phyloP scores from a whole-genome alignment of 1,140 invertebrate genomes.

The Hestina assimilis region DNA sequence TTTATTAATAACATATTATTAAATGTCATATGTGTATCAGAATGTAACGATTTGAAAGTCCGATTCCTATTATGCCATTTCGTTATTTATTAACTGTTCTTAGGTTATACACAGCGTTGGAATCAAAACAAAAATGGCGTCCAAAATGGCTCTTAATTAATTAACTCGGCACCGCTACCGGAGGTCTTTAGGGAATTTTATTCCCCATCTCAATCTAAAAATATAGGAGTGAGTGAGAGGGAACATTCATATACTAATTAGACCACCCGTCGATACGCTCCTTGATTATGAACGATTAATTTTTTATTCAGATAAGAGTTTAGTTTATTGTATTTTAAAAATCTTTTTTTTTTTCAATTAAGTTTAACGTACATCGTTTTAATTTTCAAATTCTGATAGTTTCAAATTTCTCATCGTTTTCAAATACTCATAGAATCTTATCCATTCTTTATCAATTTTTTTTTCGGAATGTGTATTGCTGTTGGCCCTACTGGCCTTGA shows the following conservation, averaged over 20 bases:
- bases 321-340: too few species aligned
- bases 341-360: too few species aligned
- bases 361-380: too few species aligned
- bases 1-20: too few species aligned
- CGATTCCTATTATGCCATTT: not conserved
- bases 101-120: not conserved
- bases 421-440: too few species aligned
- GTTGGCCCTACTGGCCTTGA: too few species aligned
- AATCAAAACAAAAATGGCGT: slow-evolving; percentile 43
- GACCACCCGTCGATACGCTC: slow-evolving; percentile 46
- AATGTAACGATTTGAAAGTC: too few species aligned
- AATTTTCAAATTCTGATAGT: too few species aligned
- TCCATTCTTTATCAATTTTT: too few species aligned
- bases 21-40: too few species aligned
- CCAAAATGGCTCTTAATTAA: slow-evolving; percentile 44
- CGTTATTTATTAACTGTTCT: not conserved
- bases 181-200: slow-evolving; percentile 27
- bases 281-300: slow-evolving; percentile 44
- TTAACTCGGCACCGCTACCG: slow-evolving; percentile 43
- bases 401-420: too few species aligned
- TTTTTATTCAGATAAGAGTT: slow-evolving; percentile 24
- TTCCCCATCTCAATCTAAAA: slow-evolving; percentile 27
- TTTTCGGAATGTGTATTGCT: too few species aligned
- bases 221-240: slow-evolving; percentile 19
- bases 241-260: slow-evolving; percentile 39